Conservation (phyloP, 2,888 invertebrate species). For the Dryobota labecula region DNA sequence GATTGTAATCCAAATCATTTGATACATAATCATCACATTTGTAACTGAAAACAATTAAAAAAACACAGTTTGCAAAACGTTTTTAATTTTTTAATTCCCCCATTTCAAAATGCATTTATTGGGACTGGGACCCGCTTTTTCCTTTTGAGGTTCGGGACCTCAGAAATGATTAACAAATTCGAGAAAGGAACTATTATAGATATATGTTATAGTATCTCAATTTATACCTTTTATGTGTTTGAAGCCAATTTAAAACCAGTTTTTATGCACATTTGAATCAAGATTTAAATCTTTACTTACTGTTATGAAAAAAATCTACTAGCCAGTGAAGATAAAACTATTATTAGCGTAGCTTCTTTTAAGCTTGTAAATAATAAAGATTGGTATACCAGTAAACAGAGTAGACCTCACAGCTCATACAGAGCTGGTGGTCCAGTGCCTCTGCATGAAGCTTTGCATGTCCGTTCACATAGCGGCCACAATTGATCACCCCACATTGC, state of each 20-base stretch:
- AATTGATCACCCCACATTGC: constrained; percentile 93
- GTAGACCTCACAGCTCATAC: constrained; percentile 94
- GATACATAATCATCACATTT: constrained; percentile 95
- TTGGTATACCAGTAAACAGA: constrained; percentile 93
- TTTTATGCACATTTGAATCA: constrained; percentile 14
- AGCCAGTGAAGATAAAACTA: background rate
- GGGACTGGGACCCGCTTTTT: too few species aligned
- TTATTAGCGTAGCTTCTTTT: background rate
- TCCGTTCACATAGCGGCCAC: constrained; percentile 94
- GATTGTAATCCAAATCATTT: constrained; percentile 91
- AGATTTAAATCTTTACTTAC: background rate
- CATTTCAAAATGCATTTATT: too few species aligned
- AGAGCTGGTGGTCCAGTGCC: constrained; percentile 92
- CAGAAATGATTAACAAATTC: background rate
- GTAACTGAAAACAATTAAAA: constrained; percentile 90
- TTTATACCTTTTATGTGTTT: background rate
- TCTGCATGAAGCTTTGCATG: constrained; percentile 94
- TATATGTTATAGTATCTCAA: too few species aligned
- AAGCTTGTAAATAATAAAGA: background rate
- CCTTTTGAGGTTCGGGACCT: too few species aligned
- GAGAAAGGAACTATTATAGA: background rate
- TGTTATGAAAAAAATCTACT: background rate
- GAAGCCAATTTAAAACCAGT: background rate
- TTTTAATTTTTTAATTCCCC: too few species aligned
- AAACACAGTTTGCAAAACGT: too few species aligned